phyloP scores from a whole-genome alignment of 1,140 invertebrate genomes.

The Drosophila parvula region DNA sequence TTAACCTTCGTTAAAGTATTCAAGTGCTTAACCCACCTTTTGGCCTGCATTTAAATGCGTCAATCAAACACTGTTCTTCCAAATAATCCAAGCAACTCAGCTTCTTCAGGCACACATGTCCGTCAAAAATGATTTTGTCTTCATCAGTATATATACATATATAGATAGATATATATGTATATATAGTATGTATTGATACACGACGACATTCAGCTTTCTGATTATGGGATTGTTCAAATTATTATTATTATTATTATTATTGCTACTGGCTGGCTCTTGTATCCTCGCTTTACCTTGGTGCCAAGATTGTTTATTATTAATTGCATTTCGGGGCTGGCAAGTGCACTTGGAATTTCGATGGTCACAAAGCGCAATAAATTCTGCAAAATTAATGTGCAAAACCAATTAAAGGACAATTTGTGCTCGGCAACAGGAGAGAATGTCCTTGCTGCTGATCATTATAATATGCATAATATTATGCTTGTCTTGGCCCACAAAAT shows the following conservation, averaged over 20 bases:
- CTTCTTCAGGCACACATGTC: not conserved
- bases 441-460: conserved; percentile 64
- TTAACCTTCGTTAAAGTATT: not conserved
- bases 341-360: conserved; percentile 17
- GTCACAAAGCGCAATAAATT: conserved; percentile 71
- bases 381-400: conserved; percentile 78
- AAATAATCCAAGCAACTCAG: not conserved
- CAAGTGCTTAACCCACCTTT: not conserved
- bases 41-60: not conserved
- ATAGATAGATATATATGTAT: no score
- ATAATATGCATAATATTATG: conserved; percentile 76
- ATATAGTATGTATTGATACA: conserved; percentile 16
- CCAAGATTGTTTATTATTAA: conserved; percentile 74
- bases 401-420: conserved; percentile 79
- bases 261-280: conserved; percentile 23
- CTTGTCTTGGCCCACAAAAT: conserved; percentile 59
- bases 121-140: conserved; percentile 20
- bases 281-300: conserved; percentile 31
- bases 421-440: conserved; percentile 36
- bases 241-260: conserved; percentile 15
- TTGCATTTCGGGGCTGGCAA: conserved; percentile 60
- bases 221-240: conserved; percentile 22
- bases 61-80: not conserved
- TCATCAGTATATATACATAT: not conserved
- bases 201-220: not conserved